These are phyloP conservation scores for Diceros bicornis DNA, from an alignment of 2,797 vertebrate genomes.

Conservation along the genomic window DNA sequence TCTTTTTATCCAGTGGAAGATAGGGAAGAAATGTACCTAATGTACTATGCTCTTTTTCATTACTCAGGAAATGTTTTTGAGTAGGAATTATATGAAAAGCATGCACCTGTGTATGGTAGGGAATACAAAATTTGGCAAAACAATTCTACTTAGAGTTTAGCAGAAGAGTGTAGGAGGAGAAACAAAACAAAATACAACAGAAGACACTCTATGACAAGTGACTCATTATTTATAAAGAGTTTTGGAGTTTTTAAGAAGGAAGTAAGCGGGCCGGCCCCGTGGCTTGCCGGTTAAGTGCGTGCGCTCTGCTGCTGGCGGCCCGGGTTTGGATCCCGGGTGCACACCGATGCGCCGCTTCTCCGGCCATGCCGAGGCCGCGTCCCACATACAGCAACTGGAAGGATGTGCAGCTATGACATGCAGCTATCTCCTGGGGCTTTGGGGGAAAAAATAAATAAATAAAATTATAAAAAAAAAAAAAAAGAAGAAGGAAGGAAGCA, in stretches of 20 bases:
- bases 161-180: background rate
- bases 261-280: background rate
- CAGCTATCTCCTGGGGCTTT: no score
- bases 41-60: background rate
- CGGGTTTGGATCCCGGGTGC: no score
- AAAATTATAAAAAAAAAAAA: no score
- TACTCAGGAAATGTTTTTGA: slow-evolving; percentile 13
- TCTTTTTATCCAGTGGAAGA: background rate
- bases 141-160: background rate
- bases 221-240: background rate
- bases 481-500: background rate
- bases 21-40: background rate
- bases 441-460: no score
- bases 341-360: no score
- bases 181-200: slow-evolving; percentile 18
- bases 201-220: background rate
- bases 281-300: no score
- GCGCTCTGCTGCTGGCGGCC: no score
- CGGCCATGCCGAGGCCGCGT: no score
- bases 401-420: no score
- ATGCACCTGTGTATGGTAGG: background rate
- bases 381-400: no score
- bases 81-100: slow-evolving; percentile 46
- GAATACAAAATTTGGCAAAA: slow-evolving; percentile 41
- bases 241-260: background rate